Evolutionary conservation across 1,140 invertebrate species (phyloP).

Genomic region (Drosophila watanabei): DNA sequence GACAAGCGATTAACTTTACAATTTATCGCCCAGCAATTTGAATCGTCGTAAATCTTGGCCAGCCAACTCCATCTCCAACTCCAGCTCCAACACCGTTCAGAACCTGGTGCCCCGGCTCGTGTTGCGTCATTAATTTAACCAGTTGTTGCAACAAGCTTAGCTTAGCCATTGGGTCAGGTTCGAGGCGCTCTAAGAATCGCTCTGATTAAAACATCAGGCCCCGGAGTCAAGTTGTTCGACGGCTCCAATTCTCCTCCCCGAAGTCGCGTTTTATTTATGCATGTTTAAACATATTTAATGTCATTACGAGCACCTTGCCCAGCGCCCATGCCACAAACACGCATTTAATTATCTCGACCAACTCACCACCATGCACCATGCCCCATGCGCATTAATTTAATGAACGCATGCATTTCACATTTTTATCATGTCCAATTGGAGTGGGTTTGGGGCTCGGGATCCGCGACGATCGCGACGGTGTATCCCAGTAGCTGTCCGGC

Average conservation of each 20-base stretch:
- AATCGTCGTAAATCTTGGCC: conserved; percentile 74
- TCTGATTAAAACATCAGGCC: conserved; percentile 79
- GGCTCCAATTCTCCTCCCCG: background rate
- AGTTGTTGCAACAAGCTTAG: conserved; percentile 74
- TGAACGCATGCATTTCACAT: conserved; percentile 75
- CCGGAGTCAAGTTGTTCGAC: conserved; percentile 45
- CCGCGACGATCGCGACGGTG: conserved; percentile 1
- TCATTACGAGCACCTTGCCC: conserved; percentile 73
- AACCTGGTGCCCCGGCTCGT: conserved; percentile 51
- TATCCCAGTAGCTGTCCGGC: conserved; percentile 57
- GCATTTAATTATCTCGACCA: conserved; percentile 75
- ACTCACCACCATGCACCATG: conserved; percentile 57
- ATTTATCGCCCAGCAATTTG: conserved; percentile 74
- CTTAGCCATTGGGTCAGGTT: conserved; percentile 61
- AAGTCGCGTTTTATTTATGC: conserved; percentile 73
- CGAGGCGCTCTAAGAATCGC: conserved; percentile 55
- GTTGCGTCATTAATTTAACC: conserved; percentile 82
- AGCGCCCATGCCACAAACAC: conserved; percentile 66
- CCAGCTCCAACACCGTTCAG: background rate
- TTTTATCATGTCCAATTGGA: conserved; percentile 66
- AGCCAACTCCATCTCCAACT: background rate
- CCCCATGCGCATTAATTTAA: conserved; percentile 76
- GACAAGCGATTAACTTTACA: conserved; percentile 84
- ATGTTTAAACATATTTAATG: conserved; percentile 85
- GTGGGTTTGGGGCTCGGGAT: background rate